phyloP scores from a whole-genome alignment of 2,888 invertebrate species.

The Mystacides longicornis region DNA sequence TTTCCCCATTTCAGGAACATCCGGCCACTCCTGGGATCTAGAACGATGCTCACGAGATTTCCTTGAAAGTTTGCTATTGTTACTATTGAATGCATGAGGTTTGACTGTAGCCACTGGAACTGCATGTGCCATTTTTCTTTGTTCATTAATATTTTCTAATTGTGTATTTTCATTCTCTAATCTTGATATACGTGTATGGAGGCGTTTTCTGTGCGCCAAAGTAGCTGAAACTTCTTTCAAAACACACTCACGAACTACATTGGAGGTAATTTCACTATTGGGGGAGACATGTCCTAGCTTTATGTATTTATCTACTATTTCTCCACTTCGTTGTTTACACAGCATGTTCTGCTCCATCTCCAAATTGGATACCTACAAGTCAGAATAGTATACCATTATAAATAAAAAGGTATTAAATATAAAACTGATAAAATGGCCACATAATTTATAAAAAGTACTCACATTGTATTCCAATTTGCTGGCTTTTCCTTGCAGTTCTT shows the following conservation, averaged over 20 bases:
- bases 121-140: slow-evolving; percentile 46
- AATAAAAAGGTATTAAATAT: neutral
- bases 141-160: slow-evolving; percentile 65
- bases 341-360: slow-evolving; percentile 71
- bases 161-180: slow-evolving; percentile 71
- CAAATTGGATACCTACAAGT: slow-evolving; percentile 49
- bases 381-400: neutral
- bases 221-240: slow-evolving; percentile 82
- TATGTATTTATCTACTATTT: slow-evolving; percentile 64
- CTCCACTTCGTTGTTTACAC: slow-evolving; percentile 65
- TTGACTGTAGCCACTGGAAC: slow-evolving; percentile 43
- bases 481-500: slow-evolving; percentile 84
- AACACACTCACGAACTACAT: slow-evolving; percentile 71
- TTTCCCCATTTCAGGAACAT: slow-evolving; percentile 82
- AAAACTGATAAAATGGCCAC: neutral
- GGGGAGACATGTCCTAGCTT: slow-evolving; percentile 48
- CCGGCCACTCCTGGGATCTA: slow-evolving; percentile 86
- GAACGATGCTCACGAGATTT: slow-evolving; percentile 66
- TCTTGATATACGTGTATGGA: slow-evolving; percentile 72
- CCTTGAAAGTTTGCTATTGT: slow-evolving; percentile 46
- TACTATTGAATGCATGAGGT: slow-evolving; percentile 38
- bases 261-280: slow-evolving; percentile 55
- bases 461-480: slow-evolving; percentile 82
- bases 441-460: slow-evolving; percentile 26
- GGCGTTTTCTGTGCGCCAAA: slow-evolving; percentile 72